Conservation (phyloP, 2,888 invertebrate species). For the Anticlea derivata region DNA sequence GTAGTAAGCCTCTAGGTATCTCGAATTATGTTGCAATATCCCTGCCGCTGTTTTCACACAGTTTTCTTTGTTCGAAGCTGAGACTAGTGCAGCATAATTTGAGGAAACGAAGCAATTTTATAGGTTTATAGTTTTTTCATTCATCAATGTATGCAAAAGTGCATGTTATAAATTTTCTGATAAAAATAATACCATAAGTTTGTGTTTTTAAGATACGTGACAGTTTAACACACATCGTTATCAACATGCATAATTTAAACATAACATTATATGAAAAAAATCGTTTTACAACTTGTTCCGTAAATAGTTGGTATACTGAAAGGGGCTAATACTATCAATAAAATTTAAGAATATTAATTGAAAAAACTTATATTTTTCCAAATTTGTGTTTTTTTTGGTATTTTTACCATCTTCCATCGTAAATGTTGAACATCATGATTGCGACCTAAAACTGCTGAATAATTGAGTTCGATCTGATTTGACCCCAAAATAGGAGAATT, state of each 20-base stretch:
- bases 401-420: too few relatives aligned
- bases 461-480: too few relatives aligned
- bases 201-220: not conserved
- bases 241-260: slow-evolving; percentile 16
- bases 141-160: not conserved
- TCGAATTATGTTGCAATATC: slow-evolving; percentile 13
- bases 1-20: slow-evolving; percentile 18
- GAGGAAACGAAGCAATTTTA: not conserved
- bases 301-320: too few relatives aligned
- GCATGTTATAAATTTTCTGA: not conserved
- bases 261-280: slow-evolving; percentile 6
- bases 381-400: too few relatives aligned
- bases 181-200: too few relatives aligned
- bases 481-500: too few relatives aligned
- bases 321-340: too few relatives aligned
- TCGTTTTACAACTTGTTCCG: too few relatives aligned
- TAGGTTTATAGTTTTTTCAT: not conserved
- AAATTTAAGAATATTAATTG: too few relatives aligned
- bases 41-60: not conserved
- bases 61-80: not conserved
- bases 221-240: slow-evolving; percentile 14
- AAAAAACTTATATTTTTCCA: too few relatives aligned
- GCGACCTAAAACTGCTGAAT: too few relatives aligned
- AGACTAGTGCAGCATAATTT: slow-evolving; percentile 2
- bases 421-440: too few relatives aligned